Conservation (phyloP, 2,797 vertebrate genomes). For the Podarcis lilfordi region DNA sequence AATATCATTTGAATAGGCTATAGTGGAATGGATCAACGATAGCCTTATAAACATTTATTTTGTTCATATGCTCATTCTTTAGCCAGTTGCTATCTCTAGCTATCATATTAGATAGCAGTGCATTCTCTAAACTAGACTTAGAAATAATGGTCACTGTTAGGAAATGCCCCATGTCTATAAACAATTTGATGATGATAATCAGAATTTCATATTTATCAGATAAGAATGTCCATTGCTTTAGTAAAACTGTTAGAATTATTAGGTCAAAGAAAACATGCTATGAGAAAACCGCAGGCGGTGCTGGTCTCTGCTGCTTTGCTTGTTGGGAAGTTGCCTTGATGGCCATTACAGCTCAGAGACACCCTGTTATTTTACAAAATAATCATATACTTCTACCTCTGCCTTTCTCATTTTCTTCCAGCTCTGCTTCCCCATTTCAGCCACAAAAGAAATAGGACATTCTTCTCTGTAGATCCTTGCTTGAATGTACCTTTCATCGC, state of each 20-base stretch:
- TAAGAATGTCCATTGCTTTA: not conserved
- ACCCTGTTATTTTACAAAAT: not conserved
- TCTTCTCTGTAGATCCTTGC: not conserved
- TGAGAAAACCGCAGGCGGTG: not conserved
- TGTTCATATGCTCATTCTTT: not conserved
- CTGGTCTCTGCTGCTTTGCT: not conserved
- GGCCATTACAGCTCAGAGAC: not conserved
- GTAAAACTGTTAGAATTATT: not conserved
- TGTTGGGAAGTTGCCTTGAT: not conserved
- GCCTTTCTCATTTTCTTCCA: slow-evolving; percentile 1
- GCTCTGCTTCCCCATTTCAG: not conserved
- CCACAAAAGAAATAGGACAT: not conserved
- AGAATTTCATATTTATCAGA: not conserved
- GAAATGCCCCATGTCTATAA: not conserved
- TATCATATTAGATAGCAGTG: not conserved
- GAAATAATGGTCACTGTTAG: not conserved
- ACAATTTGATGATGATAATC: not conserved
- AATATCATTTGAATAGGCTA: too few relatives aligned
- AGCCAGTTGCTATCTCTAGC: not conserved
- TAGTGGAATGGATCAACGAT: too few relatives aligned
- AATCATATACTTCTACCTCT: not conserved
- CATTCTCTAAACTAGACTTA: not conserved
- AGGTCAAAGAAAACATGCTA: not conserved
- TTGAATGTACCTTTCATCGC: not conserved
- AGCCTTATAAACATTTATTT: too few relatives aligned